Percentiles rank a stretch among this genome's conserved stretches.
These are phyloP conservation scores for Sebastes itinus DNA, from an alignment of 2,797 vertebrate genomes.

Conservation along the genomic window DNA sequence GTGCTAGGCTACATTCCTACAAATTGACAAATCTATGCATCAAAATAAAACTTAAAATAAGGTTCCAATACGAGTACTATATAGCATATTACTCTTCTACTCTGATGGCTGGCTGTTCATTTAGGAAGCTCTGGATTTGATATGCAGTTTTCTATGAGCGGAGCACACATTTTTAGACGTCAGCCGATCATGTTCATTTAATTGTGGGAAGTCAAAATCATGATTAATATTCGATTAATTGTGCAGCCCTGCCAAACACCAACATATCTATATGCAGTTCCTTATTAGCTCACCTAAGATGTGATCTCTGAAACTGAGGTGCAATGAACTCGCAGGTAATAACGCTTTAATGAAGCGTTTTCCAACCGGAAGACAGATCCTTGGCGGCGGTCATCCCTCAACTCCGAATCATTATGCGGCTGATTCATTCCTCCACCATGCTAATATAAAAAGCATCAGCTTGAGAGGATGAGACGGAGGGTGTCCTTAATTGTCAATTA, in stretches of 20 bases:
- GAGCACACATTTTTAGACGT: too few relatives aligned
- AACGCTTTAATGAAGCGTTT: constrained; percentile 60
- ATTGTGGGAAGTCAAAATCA: background rate
- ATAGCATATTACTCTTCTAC: background rate
- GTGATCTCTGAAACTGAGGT: constrained; percentile 23
- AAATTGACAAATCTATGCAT: background rate
- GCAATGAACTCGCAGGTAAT: constrained; percentile 54
- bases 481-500: constrained; percentile 76
- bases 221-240: background rate
- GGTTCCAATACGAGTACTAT: background rate
- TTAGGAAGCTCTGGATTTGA: too few relatives aligned
- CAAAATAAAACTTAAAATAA: background rate
- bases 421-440: constrained; percentile 58
- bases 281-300: background rate
- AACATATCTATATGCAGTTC: background rate
- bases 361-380: constrained; percentile 38
- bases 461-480: constrained; percentile 58
- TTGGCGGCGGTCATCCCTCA: constrained; percentile 45
- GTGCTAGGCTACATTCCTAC: too few relatives aligned
- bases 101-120: background rate
- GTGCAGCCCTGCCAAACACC: background rate
- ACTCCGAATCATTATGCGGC: constrained; percentile 48
- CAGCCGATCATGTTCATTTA: too few relatives aligned
- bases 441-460: constrained; percentile 71
- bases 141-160: too few relatives aligned